Base-by-base conservation (phyloP, 2,797 vertebrate species). In the Halcyon chelicuti region DNA sequence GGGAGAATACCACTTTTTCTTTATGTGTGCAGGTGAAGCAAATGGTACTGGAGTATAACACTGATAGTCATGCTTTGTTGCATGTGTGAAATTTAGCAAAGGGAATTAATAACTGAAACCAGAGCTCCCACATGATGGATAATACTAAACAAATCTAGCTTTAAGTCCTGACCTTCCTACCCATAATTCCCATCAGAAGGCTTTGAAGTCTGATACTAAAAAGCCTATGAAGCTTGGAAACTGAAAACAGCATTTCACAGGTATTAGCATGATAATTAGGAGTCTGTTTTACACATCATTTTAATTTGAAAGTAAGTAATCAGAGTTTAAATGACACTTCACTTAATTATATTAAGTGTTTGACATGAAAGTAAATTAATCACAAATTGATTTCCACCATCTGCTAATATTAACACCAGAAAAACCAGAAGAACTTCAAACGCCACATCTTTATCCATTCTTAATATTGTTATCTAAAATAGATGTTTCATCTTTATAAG, bases 361-460 rank as follows among this genome's bases (percentile, higher is more conserved):
- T 97, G 95, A 94, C 93, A 79, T 74, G 60, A 85, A 92, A 95
- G 88, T 85, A 96, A 95, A 94, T 96, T 95, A 95, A 89, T 71
- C 84, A 46, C 77, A 92, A 94, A 92, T 94, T 95, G 76, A 96
- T 91, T 93, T 87, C 57, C 9, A 66, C 71, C 90, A 91, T 95
- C 81, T 93, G 90, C 81, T 89, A 39, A 55, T 58, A 52, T 66
- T 84, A 96, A 88, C 65, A 46, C 58, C 2, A 4, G 31, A 21
- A 77, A 93, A 92, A 60, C 7, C 66, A 33, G 47, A 39, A 74
- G 49, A 88, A 73, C 33, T 85, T 72, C 71, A 87, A 85, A 85
- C 2, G 1, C 29, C 4, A 0, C 46, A 40, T 65, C n/a, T 83
- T 78, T 65, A 72, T 68, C 44, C 1, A 35, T 90, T 73, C 76